Evolutionary conservation across 1,140 invertebrate species (phyloP).

Genomic region (Diplogasteroides magnus): DNA sequence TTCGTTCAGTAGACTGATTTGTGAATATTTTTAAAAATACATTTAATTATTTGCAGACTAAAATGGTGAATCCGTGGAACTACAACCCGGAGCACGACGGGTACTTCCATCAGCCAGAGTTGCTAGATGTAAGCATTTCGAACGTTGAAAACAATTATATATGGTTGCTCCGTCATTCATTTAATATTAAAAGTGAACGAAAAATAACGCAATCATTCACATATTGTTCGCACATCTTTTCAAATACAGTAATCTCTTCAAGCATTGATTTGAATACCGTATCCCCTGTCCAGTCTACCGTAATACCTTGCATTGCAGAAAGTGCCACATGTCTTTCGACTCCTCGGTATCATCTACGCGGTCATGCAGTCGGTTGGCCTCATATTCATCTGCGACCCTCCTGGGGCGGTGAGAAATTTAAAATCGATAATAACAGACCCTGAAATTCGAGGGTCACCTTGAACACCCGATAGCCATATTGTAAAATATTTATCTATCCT

Average conservation of each 20-base stretch:
- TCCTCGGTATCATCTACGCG: slow-evolving; percentile 42
- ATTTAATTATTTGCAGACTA: not conserved
- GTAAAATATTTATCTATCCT: too few relatives aligned
- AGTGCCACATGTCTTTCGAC: slow-evolving; percentile 42
- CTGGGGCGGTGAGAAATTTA: slow-evolving; percentile 30
- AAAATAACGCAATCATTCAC: too few relatives aligned
- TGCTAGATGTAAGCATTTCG: not conserved
- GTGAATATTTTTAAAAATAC: not conserved
- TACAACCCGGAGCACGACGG: slow-evolving; percentile 43
- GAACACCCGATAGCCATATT: too few relatives aligned
- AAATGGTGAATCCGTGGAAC: slow-evolving; percentile 47
- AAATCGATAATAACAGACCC: too few relatives aligned
- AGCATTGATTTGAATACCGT: not conserved
- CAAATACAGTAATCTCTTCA: not conserved
- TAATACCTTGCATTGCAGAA: too few relatives aligned
- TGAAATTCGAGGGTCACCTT: too few relatives aligned
- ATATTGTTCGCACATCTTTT: too few relatives aligned
- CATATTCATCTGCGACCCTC: slow-evolving; percentile 52
- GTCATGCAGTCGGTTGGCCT: slow-evolving; percentile 49
- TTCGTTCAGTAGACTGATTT: too few relatives aligned
- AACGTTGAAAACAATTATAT: too few relatives aligned
- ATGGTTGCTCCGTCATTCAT: too few relatives aligned
- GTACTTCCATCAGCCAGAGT: slow-evolving; percentile 11
- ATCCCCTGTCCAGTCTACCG: too few relatives aligned
- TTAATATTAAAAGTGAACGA: too few relatives aligned